A percentile compares a stretch with the other conserved stretches of the same genome.
These are phyloP conservation scores for Chelonia mydas DNA, from an alignment of 2,797 vertebrate species.

Conservation along the genomic window DNA sequence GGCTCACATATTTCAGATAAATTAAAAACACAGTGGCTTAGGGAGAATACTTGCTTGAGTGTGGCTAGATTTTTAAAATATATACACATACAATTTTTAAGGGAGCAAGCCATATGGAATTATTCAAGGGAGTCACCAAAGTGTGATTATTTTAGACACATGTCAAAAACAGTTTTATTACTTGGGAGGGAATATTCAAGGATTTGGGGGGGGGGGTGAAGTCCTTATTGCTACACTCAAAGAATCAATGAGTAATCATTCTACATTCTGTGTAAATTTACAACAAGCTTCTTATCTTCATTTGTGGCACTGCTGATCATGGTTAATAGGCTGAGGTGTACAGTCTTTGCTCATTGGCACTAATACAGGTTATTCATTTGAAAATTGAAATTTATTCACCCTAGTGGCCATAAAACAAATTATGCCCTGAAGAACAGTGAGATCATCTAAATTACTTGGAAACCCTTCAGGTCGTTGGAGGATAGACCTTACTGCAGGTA, in stretches of 20 bases:
- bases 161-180: background rate
- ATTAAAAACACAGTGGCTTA: background rate
- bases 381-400: slow-evolving; percentile 45
- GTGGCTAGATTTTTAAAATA: too few relatives aligned
- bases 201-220: background rate
- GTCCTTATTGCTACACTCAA: background rate
- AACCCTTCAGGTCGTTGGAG: slow-evolving; percentile 46
- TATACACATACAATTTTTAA: too few relatives aligned
- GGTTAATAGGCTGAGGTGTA: background rate
- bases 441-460: slow-evolving; percentile 66
- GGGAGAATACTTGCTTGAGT: background rate
- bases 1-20: background rate
- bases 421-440: background rate
- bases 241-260: background rate
- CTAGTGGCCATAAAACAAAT: slow-evolving; percentile 53
- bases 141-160: background rate
- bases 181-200: background rate
- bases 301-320: background rate
- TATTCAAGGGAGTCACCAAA: background rate
- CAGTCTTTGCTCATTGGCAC: background rate
- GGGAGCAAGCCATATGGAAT: background rate
- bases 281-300: rapidly evolving
- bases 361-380: slow-evolving; percentile 4
- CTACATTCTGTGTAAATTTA: background rate
- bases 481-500: slow-evolving; percentile 44